These are phyloP conservation scores for Acromyrmex heyeri DNA, from an alignment of 1,140 invertebrate species.

Conservation along the genomic window DNA sequence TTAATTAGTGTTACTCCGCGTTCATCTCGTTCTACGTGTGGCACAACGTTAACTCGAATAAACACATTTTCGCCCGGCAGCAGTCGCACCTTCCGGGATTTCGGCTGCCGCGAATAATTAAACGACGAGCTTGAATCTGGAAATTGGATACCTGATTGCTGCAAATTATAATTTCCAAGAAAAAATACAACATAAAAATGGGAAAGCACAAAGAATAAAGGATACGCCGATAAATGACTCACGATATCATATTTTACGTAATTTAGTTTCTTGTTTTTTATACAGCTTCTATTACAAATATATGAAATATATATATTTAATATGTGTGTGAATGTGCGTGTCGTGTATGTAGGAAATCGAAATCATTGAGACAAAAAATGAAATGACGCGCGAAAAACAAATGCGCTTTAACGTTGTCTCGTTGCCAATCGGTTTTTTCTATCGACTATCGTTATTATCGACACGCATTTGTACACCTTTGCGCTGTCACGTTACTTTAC, in stretches of 20 bases:
- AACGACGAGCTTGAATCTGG: constrained; percentile 13
- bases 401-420: constrained; percentile 11
- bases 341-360: neutral
- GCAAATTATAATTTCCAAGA: constrained; percentile 10
- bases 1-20: constrained; percentile 84
- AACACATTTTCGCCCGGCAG: constrained; percentile 78
- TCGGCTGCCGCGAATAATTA: constrained; percentile 72
- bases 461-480: constrained; percentile 46
- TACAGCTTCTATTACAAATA: neutral
- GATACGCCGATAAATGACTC: neutral
- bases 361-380: constrained; percentile 4
- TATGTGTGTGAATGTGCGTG: too few relatives aligned
- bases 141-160: constrained; percentile 14
- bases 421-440: constrained; percentile 26
- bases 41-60: constrained; percentile 84
- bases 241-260: neutral
- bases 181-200: neutral
- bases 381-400: constrained; percentile 11
- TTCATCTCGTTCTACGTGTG: constrained; percentile 81
- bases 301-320: too few relatives aligned
- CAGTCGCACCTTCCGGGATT: constrained; percentile 80
- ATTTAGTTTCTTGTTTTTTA: neutral
- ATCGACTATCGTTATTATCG: constrained; percentile 58
- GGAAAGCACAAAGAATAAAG: neutral
- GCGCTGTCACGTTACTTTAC: neutral